Evolutionary conservation across 2,113 vertebrate species (phyloP).

Genomic region (Macheiramphus alcinus): DNA sequence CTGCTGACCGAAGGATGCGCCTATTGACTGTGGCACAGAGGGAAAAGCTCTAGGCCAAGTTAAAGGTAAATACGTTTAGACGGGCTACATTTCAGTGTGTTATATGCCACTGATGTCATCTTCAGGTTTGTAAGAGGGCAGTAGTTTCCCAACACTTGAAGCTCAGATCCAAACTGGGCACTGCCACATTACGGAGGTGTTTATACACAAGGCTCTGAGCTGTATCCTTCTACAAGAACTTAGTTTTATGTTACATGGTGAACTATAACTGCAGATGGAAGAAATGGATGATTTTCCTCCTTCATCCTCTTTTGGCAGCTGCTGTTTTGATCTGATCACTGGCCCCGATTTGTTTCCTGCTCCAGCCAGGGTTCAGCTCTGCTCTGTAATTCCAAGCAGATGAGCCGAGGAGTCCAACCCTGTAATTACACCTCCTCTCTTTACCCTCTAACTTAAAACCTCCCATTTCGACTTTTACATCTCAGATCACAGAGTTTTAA

Average conservation of each 20-base stretch:
- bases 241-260: background rate
- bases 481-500: conserved; percentile 59
- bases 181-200: background rate
- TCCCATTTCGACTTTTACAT: conserved; percentile 64
- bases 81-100: background rate
- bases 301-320: conserved; percentile 72
- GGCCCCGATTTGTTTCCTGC: conserved; percentile 78
- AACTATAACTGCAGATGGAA: conserved; percentile 24
- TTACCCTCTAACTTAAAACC: conserved; percentile 73
- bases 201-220: background rate
- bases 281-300: conserved; percentile 48
- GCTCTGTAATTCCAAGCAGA: conserved; percentile 85
- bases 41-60: background rate
- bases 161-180: background rate
- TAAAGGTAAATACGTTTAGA: background rate
- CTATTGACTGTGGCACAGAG: background rate
- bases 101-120: background rate
- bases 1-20: background rate
- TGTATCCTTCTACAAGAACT: background rate
- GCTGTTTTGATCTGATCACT: conserved; percentile 80
- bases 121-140: background rate
- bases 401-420: conserved; percentile 76
- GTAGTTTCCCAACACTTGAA: background rate
- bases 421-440: conserved; percentile 81
- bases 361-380: conserved; percentile 80